These are phyloP conservation scores for Ctenoplectra terminalis DNA, from an alignment of 1,140 invertebrate species.

Conservation along the genomic window DNA sequence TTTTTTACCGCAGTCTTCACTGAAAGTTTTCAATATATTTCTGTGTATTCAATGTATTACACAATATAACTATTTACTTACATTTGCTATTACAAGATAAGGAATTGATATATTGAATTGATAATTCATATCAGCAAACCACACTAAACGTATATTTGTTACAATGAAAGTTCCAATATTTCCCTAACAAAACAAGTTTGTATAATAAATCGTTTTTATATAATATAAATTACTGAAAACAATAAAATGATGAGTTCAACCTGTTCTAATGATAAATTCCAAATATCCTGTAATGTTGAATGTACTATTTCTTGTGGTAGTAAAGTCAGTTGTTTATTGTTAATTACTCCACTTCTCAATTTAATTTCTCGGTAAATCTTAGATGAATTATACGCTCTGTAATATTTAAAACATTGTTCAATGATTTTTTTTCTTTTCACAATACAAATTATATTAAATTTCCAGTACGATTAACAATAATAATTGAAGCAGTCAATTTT, in stretches of 20 bases:
- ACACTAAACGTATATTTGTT: slow-evolving; percentile 97
- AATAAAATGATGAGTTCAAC: slow-evolving; percentile 88
- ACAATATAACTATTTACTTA: no score
- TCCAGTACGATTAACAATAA: no score
- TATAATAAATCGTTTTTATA: neutral
- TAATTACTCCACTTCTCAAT: slow-evolving; percentile 93
- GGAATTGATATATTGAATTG: slow-evolving; percentile 98
- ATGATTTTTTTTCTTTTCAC: slow-evolving; percentile 14
- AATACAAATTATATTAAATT: no score
- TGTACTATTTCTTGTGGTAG: slow-evolving; percentile 94
- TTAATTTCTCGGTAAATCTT: slow-evolving; percentile 97
- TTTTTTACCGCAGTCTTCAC: slow-evolving; percentile 21
- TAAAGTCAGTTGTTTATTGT: slow-evolving; percentile 93
- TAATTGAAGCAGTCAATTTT: no score
- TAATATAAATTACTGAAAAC: no score
- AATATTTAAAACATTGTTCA: slow-evolving; percentile 62
- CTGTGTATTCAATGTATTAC: no score
- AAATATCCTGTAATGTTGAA: slow-evolving; percentile 88
- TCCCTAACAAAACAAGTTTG: slow-evolving; percentile 90
- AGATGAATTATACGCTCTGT: slow-evolving; percentile 94
- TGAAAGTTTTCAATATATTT: neutral
- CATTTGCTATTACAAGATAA: slow-evolving; percentile 94
- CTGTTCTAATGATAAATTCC: slow-evolving; percentile 93
- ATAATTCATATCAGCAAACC: slow-evolving; percentile 98
- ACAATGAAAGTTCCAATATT: slow-evolving; percentile 97